Evolutionary conservation across 2,797 vertebrate genomes (phyloP).

Genomic region (Borostomias antarcticus): DNA sequence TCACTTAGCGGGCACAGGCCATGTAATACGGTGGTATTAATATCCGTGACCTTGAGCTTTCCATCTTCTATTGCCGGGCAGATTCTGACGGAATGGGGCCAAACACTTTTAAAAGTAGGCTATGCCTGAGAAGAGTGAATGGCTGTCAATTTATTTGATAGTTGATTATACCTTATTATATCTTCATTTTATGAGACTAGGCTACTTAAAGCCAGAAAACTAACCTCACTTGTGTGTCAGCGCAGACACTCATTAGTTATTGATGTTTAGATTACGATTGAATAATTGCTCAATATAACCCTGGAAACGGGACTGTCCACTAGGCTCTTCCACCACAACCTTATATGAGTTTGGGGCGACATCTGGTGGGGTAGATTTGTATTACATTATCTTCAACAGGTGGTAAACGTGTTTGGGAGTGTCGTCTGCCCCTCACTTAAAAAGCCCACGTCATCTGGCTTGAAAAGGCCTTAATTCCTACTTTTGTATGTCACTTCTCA

Average conservation of each 20-base stretch:
- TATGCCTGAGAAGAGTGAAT: background rate
- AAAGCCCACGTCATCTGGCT: background rate
- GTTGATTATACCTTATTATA: no score
- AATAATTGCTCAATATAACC: no score
- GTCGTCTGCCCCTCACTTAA: background rate
- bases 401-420: background rate
- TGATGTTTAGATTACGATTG: no score
- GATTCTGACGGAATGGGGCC: conserved; percentile 31
- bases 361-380: conserved; percentile 44
- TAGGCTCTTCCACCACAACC: no score
- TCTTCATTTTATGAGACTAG: no score
- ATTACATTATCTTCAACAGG: conserved; percentile 13
- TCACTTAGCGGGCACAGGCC: conserved; percentile 34
- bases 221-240: no score
- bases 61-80: conserved; percentile 41
- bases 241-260: no score
- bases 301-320: no score
- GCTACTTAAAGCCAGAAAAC: no score
- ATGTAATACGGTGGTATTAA: conserved; percentile 48
- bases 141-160: background rate
- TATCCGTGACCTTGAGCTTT: conserved; percentile 30
- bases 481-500: no score
- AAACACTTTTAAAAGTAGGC: background rate
- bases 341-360: conserved; percentile 38
- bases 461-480: no score